phyloP scores from a whole-genome alignment of 2,797 vertebrate genomes.

The Poecilia velifera region DNA sequence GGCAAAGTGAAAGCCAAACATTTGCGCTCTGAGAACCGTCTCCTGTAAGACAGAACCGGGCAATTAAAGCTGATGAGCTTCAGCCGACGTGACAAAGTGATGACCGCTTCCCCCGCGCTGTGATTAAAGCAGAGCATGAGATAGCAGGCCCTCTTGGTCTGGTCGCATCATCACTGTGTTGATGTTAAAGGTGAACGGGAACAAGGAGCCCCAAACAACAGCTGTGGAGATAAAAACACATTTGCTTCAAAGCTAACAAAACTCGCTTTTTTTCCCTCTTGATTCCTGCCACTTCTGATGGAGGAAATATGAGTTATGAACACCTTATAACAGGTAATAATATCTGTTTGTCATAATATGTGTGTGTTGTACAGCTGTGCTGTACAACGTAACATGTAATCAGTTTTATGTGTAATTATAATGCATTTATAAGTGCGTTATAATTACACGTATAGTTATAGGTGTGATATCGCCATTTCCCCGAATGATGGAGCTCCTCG shows the following conservation, averaged over 20 bases:
- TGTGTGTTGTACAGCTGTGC: too few relatives aligned
- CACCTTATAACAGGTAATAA: neutral
- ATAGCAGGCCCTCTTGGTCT: slow-evolving; percentile 24
- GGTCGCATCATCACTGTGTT: slow-evolving; percentile 11
- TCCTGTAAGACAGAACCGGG: slow-evolving; percentile 54
- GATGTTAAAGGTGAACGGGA: slow-evolving; percentile 29
- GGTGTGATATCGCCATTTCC: too few relatives aligned
- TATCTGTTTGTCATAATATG: too few relatives aligned
- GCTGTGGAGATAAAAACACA: slow-evolving; percentile 16
- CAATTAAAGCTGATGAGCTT: slow-evolving; percentile 67
- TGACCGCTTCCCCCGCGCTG: slow-evolving; percentile 47
- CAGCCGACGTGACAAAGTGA: slow-evolving; percentile 65
- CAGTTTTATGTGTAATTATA: too few relatives aligned
- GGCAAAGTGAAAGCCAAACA: slow-evolving; percentile 47
- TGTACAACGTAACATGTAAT: too few relatives aligned
- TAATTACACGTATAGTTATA: too few relatives aligned
- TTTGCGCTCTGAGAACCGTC: slow-evolving; percentile 40
- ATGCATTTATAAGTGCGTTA: too few relatives aligned
- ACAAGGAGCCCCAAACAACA: slow-evolving; percentile 2
- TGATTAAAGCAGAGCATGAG: slow-evolving; percentile 54
- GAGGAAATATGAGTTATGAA: neutral
- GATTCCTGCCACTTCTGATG: neutral
- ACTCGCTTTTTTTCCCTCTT: neutral
- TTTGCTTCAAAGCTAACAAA: neutral
- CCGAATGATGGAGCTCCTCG: too few relatives aligned